These are phyloP conservation scores for Notarius quadriscutis DNA, from an alignment of 2,113 vertebrate genomes.

Conservation along the genomic window DNA sequence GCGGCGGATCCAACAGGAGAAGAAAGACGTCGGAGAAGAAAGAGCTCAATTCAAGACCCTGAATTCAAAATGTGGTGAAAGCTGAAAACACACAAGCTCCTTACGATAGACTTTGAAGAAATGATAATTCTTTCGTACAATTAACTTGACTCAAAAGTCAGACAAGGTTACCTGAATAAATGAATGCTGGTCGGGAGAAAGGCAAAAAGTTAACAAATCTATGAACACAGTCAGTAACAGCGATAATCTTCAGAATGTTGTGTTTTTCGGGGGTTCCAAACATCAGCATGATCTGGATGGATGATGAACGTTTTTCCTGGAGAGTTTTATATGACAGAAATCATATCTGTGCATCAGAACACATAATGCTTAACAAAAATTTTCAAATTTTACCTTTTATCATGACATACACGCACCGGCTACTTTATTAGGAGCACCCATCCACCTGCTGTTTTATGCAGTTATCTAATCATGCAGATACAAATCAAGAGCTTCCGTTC, in stretches of 20 bases:
- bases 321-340: background rate
- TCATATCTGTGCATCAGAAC: no score
- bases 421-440: no score
- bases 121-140: background rate
- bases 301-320: no score
- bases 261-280: no score
- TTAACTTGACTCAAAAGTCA: background rate
- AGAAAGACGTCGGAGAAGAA: slow-evolving; percentile 11
- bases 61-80: slow-evolving; percentile 33
- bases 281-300: no score
- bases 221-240: background rate
- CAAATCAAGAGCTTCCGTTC: no score
- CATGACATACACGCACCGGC: no score
- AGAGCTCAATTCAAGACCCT: background rate
- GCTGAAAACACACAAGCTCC: slow-evolving; percentile 17
- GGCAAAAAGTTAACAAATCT: background rate
- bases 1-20: slow-evolving; percentile 12
- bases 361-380: no score
- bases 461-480: no score
- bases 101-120: slow-evolving; percentile 8
- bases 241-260: background rate
- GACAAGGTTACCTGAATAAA: background rate
- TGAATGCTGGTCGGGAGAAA: background rate
- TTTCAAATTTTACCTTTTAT: no score
- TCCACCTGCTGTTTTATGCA: no score